Percentiles rank a stretch among this genome's conserved stretches.
These are phyloP conservation scores for Plutella xylostella DNA, from an alignment of 2,888 invertebrate species.

Conservation along the genomic window DNA sequence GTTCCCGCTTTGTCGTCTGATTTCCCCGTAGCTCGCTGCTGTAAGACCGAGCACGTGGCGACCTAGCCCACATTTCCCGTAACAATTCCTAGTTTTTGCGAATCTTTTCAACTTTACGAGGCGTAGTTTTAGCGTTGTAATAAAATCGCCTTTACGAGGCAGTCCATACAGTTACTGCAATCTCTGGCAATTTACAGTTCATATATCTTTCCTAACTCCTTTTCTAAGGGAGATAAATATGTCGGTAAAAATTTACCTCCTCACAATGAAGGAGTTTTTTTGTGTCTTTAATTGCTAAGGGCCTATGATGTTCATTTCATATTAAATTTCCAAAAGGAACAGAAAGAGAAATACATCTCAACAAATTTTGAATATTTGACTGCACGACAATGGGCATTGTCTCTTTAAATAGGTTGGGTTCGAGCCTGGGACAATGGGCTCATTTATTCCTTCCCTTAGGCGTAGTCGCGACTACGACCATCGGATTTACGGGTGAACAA, in stretches of 20 bases:
- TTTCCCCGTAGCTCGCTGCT: background rate
- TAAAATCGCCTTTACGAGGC: slow-evolving; percentile 40
- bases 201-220: slow-evolving; percentile 23
- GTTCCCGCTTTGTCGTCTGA: slow-evolving; percentile 5
- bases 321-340: slow-evolving; percentile 35
- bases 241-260: too few relatives aligned
- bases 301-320: slow-evolving; percentile 31
- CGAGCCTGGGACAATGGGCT: slow-evolving; percentile 47
- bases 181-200: slow-evolving; percentile 32
- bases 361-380: slow-evolving; percentile 46
- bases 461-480: slow-evolving; percentile 44
- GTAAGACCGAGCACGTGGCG: background rate
- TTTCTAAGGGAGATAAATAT: background rate
- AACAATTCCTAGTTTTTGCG: slow-evolving; percentile 25
- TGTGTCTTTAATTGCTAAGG: too few relatives aligned
- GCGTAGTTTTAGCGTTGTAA: slow-evolving; percentile 30
- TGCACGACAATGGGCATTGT: slow-evolving; percentile 56
- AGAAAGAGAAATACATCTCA: slow-evolving; percentile 40
- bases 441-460: slow-evolving; percentile 57
- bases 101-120: slow-evolving; percentile 40
- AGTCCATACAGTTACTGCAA: slow-evolving; percentile 34
- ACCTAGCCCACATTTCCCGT: slow-evolving; percentile 24
- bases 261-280: too few relatives aligned
- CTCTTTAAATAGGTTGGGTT: slow-evolving; percentile 51
- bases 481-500: slow-evolving; percentile 44